Evolutionary conservation across 2,888 invertebrate species (phyloP).

Genomic region (Meta bourneti): DNA sequence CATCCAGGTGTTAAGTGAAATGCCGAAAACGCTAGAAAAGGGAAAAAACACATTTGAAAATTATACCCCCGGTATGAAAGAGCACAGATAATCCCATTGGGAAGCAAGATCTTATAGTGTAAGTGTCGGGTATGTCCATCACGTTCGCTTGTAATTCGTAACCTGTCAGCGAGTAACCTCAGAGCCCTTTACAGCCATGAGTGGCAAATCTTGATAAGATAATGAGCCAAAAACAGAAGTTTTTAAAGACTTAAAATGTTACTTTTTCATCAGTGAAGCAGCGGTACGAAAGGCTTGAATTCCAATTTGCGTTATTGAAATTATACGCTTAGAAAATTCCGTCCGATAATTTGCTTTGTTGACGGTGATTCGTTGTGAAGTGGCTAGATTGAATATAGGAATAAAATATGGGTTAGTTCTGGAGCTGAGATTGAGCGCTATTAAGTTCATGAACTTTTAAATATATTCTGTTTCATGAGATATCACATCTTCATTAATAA

Average conservation of each 20-base stretch:
- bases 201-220: neutral
- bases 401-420: no score
- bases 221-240: neutral
- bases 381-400: no score
- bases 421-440: no score
- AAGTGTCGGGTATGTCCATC: constrained; percentile 15
- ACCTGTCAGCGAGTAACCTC: neutral
- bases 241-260: neutral
- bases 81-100: no score
- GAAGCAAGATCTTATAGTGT: neutral
- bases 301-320: neutral
- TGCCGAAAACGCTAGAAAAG: neutral
- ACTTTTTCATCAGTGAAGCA: neutral
- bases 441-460: no score
- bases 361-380: no score
- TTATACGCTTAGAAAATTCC: no score
- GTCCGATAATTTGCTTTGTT: no score
- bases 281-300: neutral
- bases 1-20: neutral
- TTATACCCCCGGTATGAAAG: neutral
- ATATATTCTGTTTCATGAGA: no score
- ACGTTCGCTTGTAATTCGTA: constrained; percentile 38
- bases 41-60: neutral
- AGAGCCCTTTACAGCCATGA: neutral
- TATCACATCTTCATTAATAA: no score